phyloP scores from a whole-genome alignment of 2,888 invertebrate genomes.

The Tortrix viridana region DNA sequence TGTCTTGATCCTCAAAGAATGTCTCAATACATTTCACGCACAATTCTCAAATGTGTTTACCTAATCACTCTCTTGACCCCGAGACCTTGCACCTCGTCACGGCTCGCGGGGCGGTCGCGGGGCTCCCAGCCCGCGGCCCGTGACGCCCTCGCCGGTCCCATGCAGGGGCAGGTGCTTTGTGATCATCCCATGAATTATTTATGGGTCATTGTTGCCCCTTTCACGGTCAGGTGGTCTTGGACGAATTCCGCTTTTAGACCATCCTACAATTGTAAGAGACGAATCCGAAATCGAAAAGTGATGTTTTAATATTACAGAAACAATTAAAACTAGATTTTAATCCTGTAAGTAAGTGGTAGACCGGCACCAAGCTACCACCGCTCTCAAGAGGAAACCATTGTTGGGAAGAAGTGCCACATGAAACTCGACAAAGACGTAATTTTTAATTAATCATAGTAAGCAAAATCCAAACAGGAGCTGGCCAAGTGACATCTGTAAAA shows the following conservation, averaged over 20 bases:
- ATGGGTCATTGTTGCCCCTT: slow-evolving; percentile 59
- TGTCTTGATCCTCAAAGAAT: neutral
- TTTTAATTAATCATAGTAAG: too few relatives aligned
- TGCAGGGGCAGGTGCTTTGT: slow-evolving; percentile 64
- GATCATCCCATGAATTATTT: slow-evolving; percentile 61
- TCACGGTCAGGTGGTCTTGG: slow-evolving; percentile 50
- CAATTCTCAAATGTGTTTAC: neutral
- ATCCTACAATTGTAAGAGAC: neutral
- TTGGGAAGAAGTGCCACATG: too few relatives aligned
- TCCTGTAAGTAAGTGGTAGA: neutral
- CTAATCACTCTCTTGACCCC: slow-evolving; percentile 16
- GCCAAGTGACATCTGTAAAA: too few relatives aligned
- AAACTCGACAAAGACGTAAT: too few relatives aligned
- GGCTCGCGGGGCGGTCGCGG: slow-evolving; percentile 37
- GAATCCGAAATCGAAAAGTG: slow-evolving; percentile 10
- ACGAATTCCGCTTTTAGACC: slow-evolving; percentile 7
- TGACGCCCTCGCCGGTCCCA: slow-evolving; percentile 68
- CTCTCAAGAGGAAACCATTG: too few relatives aligned
- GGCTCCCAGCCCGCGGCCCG: slow-evolving; percentile 52
- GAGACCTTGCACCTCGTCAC: slow-evolving; percentile 29
- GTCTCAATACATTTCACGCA: neutral
- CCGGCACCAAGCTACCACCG: too few relatives aligned
- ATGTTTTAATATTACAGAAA: slow-evolving; percentile 3
- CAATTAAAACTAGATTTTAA: neutral
- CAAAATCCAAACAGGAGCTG: too few relatives aligned